phyloP scores from a whole-genome alignment of 30 jellyfish, hydroid and myxozoan genomes.

The Pseudorhiza aurosa region DNA sequence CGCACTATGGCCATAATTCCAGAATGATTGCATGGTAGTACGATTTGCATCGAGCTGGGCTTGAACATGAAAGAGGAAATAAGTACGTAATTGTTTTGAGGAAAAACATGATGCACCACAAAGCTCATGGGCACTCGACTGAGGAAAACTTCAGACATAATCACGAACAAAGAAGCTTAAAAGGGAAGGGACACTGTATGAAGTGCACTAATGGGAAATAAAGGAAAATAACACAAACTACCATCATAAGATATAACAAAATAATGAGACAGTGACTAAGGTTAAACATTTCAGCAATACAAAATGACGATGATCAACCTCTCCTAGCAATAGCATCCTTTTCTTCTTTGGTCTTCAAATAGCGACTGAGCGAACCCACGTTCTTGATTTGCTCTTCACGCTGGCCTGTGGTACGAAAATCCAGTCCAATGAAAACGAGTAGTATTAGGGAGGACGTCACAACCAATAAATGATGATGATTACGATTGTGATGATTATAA shows the following conservation, averaged over 20 bases:
- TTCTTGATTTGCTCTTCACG: constrained; percentile 70
- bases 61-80: background rate
- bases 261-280: too few relatives aligned
- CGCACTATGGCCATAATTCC: constrained; percentile 89
- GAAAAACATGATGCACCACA: too few relatives aligned
- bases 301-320: constrained; percentile 43
- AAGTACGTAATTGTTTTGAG: too few relatives aligned
- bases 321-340: constrained; percentile 61
- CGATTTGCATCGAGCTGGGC: constrained; percentile 70
- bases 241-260: too few relatives aligned
- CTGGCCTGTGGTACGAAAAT: constrained; percentile 16
- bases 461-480: too few relatives aligned
- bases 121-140: too few relatives aligned
- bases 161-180: too few relatives aligned
- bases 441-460: background rate
- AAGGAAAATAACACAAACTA: too few relatives aligned
- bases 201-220: background rate
- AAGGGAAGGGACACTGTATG: too few relatives aligned
- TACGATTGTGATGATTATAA: too few relatives aligned
- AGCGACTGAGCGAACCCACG: constrained; percentile 74
- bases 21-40: constrained; percentile 61
- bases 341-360: constrained; percentile 76
- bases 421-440: background rate
- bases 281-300: background rate
- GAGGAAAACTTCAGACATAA: background rate